Evolutionary conservation across 2,888 invertebrate genomes (phyloP).

Genomic region (Ochropacha duplaris): DNA sequence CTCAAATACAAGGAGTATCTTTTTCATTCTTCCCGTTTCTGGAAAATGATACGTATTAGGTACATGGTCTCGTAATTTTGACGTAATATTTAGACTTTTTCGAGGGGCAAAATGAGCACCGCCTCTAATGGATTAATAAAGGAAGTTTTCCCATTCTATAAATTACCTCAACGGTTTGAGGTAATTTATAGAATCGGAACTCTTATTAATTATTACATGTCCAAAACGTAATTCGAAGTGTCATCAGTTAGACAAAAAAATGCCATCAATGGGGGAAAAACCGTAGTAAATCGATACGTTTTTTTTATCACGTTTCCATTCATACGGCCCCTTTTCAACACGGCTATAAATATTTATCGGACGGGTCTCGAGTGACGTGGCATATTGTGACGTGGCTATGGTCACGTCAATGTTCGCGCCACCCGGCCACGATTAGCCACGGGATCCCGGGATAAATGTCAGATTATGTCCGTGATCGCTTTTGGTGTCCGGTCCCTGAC

Average conservation of each 20-base stretch:
- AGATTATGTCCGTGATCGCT: not conserved
- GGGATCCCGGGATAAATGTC: not conserved
- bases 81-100: not conserved
- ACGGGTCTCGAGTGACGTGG: not conserved
- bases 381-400: not conserved
- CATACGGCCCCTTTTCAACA: not conserved
- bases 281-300: not conserved
- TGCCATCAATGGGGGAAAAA: too few relatives aligned
- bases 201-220: too few relatives aligned
- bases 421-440: not conserved
- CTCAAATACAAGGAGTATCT: not conserved
- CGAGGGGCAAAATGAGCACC: not conserved
- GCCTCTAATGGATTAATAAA: too few relatives aligned
- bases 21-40: not conserved
- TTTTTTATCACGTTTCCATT: not conserved
- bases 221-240: too few relatives aligned
- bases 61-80: not conserved
- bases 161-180: too few relatives aligned
- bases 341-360: not conserved
- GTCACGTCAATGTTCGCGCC: not conserved
- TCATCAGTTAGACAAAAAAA: too few relatives aligned
- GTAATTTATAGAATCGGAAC: too few relatives aligned
- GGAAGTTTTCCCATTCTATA: too few relatives aligned
- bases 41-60: not conserved
- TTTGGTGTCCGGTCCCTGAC: not conserved